A percentile compares a stretch with the other conserved stretches of the same genome.
Conservation (phyloP, 2,888 invertebrate species). For the Automeris io region DNA sequence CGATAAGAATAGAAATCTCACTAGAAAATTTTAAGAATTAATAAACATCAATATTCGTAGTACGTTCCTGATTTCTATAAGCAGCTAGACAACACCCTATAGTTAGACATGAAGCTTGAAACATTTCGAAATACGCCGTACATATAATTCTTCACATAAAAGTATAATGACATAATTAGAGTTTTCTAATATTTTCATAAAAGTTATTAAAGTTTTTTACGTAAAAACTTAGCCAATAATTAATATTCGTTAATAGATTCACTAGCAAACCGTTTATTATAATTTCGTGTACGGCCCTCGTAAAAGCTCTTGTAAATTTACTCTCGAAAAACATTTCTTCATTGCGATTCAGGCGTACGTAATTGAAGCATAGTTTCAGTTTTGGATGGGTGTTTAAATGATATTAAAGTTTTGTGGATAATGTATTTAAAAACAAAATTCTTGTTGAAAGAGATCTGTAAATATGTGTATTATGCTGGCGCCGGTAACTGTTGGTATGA, state of each 20-base stretch:
- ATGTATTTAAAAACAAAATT: conserved; percentile 44
- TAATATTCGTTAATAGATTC: background rate
- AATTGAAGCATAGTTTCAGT: background rate
- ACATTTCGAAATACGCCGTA: too few species aligned
- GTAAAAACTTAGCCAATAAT: background rate
- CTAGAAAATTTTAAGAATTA: too few species aligned
- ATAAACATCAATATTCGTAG: too few species aligned
- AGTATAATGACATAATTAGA: conserved; percentile 24
- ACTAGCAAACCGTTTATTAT: background rate
- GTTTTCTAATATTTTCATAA: conserved; percentile 17
- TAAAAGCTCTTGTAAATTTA: background rate
- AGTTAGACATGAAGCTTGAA: too few species aligned
- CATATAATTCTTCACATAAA: conserved; percentile 6
- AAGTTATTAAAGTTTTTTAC: conserved; percentile 9
- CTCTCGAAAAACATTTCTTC: conserved; percentile 1
- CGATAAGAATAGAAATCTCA: too few species aligned
- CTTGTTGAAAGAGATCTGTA: conserved; percentile 45
- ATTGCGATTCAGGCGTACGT: conserved; percentile 1
- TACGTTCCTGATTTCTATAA: too few species aligned
- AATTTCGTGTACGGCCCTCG: background rate
- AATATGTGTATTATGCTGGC: conserved; percentile 54
- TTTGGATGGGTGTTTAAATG: background rate
- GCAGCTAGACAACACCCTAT: too few species aligned
- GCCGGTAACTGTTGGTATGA: conserved; percentile 58
- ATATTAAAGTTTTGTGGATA: conserved; percentile 5